These are phyloP conservation scores for Cecropterus lyciades DNA, from an alignment of 1,140 invertebrate genomes.

Conservation along the genomic window DNA sequence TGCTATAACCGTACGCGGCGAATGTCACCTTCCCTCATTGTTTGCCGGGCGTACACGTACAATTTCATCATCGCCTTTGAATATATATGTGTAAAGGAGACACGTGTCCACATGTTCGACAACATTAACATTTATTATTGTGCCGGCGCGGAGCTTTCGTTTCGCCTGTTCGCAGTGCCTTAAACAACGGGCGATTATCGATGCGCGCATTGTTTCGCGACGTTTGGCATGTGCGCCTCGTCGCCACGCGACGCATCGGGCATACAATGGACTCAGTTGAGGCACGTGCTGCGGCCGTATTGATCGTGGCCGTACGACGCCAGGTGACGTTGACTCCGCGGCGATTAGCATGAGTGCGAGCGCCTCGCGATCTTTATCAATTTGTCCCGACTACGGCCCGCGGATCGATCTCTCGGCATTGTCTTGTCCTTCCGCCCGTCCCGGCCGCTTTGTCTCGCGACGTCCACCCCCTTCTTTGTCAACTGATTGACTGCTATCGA, in stretches of 20 bases:
- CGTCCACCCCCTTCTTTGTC: slow-evolving; percentile 51
- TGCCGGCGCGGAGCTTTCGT: slow-evolving; percentile 58
- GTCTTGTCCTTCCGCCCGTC: slow-evolving; percentile 58
- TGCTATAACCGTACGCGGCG: slow-evolving; percentile 18
- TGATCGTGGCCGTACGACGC: slow-evolving; percentile 58
- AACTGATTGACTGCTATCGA: slow-evolving; percentile 49
- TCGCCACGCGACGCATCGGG: slow-evolving; percentile 61
- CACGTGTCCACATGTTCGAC: slow-evolving; percentile 59
- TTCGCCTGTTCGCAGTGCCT: slow-evolving; percentile 52
- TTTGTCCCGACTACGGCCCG: slow-evolving; percentile 57
- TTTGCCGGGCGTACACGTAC: slow-evolving; percentile 55
- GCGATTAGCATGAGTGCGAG: slow-evolving; percentile 65
- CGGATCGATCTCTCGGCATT: slow-evolving; percentile 53
- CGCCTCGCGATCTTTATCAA: slow-evolving; percentile 66
- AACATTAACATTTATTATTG: slow-evolving; percentile 64
- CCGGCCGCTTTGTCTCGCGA: slow-evolving; percentile 48
- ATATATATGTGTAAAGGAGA: slow-evolving; percentile 63
- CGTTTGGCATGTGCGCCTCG: slow-evolving; percentile 73
- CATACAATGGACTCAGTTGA: slow-evolving; percentile 69
- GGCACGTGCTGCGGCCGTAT: slow-evolving; percentile 74
- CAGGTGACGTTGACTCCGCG: slow-evolving; percentile 63
- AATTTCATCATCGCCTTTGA: slow-evolving; percentile 61
- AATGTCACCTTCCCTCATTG: slow-evolving; percentile 61
- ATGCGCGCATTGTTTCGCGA: slow-evolving; percentile 69
- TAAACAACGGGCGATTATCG: slow-evolving; percentile 62